phyloP scores from a whole-genome alignment of 2,888 invertebrate species.

The Micropterix aruncella region DNA sequence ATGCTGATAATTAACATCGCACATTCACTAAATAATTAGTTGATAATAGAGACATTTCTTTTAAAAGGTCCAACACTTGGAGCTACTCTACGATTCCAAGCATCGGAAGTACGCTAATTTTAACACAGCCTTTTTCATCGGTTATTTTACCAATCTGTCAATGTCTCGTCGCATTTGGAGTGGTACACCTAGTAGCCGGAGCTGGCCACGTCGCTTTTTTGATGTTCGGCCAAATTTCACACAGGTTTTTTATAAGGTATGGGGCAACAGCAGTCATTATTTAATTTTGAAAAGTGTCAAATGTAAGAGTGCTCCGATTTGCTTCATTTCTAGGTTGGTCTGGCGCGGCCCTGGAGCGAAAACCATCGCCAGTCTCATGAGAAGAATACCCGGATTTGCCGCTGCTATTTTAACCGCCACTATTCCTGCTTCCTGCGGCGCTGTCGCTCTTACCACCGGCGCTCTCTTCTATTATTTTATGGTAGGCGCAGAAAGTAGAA shows the following conservation, averaged over 20 bases:
- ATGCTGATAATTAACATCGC: too few species aligned
- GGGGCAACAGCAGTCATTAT: too few species aligned
- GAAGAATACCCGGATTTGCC: conserved; percentile 53
- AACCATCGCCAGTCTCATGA: conserved; percentile 47
- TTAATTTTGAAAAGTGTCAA: too few species aligned
- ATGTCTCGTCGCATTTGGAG: not conserved
- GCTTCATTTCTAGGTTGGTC: conserved; percentile 21
- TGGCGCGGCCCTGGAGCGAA: conserved; percentile 38
- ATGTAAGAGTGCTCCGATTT: too few species aligned
- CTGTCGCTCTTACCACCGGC: conserved; percentile 51
- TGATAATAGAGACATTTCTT: too few species aligned
- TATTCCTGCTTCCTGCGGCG: conserved; percentile 57
- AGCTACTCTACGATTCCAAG: too few species aligned
- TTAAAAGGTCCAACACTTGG: too few species aligned
- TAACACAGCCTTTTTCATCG: not conserved
- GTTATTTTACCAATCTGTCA: not conserved
- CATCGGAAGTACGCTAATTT: not conserved
- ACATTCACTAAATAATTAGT: too few species aligned
- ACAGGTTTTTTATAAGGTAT: not conserved
- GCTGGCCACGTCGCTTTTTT: not conserved
- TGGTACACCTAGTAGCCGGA: not conserved
- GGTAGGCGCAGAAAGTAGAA: conserved; percentile 24
- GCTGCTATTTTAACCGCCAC: conserved; percentile 48
- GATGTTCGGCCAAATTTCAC: not conserved
- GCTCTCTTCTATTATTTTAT: conserved; percentile 54